Evolutionary conservation across 2,888 invertebrate genomes (phyloP).

Genomic region (Caenorhabditis sinica): DNA sequence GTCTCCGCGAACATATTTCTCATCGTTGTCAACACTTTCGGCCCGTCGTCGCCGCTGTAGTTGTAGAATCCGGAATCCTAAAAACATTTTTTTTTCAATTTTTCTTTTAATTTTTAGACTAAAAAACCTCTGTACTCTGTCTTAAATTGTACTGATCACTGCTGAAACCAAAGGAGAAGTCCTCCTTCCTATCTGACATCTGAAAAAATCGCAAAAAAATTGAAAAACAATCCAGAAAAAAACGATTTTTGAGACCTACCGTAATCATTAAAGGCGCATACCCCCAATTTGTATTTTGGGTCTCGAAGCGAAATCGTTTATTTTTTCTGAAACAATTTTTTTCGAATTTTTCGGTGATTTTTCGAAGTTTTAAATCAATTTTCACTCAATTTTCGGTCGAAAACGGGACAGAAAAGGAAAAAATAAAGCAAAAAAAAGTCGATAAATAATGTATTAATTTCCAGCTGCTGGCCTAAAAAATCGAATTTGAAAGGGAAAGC

Average conservation of each 20-base stretch:
- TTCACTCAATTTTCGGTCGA: neutral
- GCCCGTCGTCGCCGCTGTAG: neutral
- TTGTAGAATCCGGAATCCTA: neutral
- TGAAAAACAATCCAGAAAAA: neutral
- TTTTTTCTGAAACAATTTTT: constrained; percentile 10
- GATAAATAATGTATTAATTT: too few species aligned
- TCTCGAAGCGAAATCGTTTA: constrained; percentile 8
- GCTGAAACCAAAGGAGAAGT: constrained; percentile 29
- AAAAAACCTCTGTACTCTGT: constrained; percentile 1
- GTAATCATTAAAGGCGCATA: constrained; percentile 59
- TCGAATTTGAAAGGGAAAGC: too few species aligned
- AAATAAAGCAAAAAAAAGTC: too few species aligned
- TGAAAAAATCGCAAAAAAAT: neutral
- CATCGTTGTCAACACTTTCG: constrained; percentile 50
- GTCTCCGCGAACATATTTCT: constrained; percentile 41
- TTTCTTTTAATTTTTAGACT: neutral
- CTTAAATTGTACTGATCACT: constrained; percentile 40
- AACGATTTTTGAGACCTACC: constrained; percentile 15
- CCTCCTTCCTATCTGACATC: constrained; percentile 54
- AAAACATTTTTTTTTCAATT: neutral
- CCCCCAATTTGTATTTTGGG: constrained; percentile 6
- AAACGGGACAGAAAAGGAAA: neutral
- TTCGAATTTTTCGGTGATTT: neutral
- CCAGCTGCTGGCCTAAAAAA: too few species aligned
- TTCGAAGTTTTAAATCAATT: neutral